These are phyloP conservation scores for Vandiemenella viatica DNA, from an alignment of 2,888 invertebrate genomes.

Conservation along the genomic window DNA sequence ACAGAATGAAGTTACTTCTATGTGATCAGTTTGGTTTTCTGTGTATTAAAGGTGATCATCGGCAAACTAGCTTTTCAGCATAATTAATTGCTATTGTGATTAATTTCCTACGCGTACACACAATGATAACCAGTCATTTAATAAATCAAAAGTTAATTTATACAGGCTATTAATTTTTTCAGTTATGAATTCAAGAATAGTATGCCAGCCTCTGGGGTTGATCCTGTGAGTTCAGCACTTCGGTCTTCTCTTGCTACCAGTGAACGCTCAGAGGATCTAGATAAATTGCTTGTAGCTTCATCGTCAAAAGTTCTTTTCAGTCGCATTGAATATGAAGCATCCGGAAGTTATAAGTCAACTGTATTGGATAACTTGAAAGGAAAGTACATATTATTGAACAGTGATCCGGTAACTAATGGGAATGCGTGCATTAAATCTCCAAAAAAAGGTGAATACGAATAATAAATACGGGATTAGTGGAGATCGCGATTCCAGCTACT, in stretches of 20 bases:
- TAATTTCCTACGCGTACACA: not conserved
- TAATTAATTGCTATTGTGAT: too few relatives aligned
- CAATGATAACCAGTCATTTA: not conserved
- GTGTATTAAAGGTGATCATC: too few relatives aligned
- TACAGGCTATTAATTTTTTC: not conserved
- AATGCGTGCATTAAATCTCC: conserved; percentile 17
- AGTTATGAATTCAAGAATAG: conserved; percentile 1
- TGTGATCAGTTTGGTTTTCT: too few relatives aligned
- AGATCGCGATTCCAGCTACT: too few relatives aligned
- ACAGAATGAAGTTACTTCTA: too few relatives aligned
- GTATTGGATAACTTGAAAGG: conserved; percentile 61
- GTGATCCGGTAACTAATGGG: conserved; percentile 16
- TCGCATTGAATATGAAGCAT: conserved; percentile 67
- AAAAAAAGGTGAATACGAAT: conserved; percentile 20
- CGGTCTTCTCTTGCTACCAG: conserved; percentile 34
- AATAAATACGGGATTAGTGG: conserved; percentile 29
- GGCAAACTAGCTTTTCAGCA: too few relatives aligned
- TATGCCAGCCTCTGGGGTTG: conserved; percentile 43
- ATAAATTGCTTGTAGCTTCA: conserved; percentile 54
- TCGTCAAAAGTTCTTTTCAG: conserved; percentile 62
- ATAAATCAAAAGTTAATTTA: not conserved
- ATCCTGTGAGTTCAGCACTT: conserved; percentile 38
- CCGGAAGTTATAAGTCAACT: conserved; percentile 51
- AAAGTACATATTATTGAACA: conserved; percentile 63
- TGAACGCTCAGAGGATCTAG: conserved; percentile 34